Evolutionary conservation across 2,797 vertebrate genomes (phyloP).

Genomic region (Hypotaenidia philippensis): DNA sequence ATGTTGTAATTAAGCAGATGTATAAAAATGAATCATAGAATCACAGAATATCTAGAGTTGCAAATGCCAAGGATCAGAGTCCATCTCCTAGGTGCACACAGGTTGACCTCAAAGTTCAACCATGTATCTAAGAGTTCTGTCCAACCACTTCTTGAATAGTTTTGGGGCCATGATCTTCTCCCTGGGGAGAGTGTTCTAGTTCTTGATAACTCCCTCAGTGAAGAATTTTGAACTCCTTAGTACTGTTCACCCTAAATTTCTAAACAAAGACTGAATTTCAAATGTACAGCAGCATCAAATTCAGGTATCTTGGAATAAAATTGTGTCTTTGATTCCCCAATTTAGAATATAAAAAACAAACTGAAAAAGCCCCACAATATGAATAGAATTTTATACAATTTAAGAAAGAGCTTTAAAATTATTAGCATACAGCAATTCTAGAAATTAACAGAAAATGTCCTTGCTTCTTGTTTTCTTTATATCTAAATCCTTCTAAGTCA

Average conservation of each 20-base stretch:
- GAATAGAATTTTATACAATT: neutral
- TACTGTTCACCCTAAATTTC: neutral
- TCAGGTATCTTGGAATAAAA: neutral
- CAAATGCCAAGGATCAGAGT: accelerated
- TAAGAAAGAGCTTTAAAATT: neutral
- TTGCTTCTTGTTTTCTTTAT: neutral
- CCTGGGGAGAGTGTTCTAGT: neutral
- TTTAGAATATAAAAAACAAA: neutral
- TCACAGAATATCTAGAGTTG: neutral
- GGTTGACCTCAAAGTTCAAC: neutral
- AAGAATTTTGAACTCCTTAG: neutral
- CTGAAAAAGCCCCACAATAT: neutral
- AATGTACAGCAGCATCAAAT: neutral
- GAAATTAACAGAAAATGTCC: neutral
- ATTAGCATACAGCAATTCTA: neutral
- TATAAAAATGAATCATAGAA: neutral
- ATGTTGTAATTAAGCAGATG: neutral
- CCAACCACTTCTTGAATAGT: neutral
- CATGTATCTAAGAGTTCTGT: neutral
- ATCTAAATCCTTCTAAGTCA: neutral
- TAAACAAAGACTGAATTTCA: neutral
- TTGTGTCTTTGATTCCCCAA: neutral
- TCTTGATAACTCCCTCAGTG: neutral
- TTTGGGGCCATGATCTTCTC: neutral
- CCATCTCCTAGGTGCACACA: neutral